Evolutionary conservation across 92 coral and sea anemone genomes (phyloP).

Genomic region (Hydrozoanthus gracilis): DNA sequence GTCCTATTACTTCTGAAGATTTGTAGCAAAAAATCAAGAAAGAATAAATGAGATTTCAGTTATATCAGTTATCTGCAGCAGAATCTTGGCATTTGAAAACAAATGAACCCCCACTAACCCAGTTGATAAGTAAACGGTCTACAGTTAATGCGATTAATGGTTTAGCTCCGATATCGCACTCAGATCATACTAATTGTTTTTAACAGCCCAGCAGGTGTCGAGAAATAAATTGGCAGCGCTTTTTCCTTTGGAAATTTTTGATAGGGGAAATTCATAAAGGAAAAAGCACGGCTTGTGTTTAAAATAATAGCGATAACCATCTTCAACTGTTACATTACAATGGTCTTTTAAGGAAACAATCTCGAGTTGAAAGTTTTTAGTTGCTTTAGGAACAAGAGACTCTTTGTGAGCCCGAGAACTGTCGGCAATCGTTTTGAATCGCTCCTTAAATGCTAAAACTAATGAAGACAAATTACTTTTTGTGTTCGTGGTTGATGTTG

Average conservation of each 20-base stretch:
- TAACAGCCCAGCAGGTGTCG: conserved; percentile 26
- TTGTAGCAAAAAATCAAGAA: background rate
- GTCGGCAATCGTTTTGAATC: conserved; percentile 15
- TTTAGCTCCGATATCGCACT: conserved; percentile 44
- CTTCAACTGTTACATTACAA: too few relatives aligned
- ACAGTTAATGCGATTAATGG: conserved; percentile 39
- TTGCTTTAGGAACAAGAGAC: background rate
- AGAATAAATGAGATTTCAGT: background rate
- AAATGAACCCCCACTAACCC: conserved; percentile 9
- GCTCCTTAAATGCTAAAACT: background rate
- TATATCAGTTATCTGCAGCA: background rate
- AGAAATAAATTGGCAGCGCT: background rate
- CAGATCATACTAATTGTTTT: conserved; percentile 16
- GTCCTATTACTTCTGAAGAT: background rate
- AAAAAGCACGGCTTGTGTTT: background rate
- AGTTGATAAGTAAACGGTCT: background rate
- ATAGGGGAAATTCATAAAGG: background rate
- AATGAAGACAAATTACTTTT: conserved; percentile 29
- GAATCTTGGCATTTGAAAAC: conserved; percentile 17
- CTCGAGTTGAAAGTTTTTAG: background rate
- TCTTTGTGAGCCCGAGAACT: background rate
- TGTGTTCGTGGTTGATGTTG: conserved; percentile 27
- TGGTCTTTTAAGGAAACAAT: background rate
- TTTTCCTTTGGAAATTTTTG: background rate
- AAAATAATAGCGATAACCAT: too few relatives aligned